phyloP scores from a whole-genome alignment of 2,797 vertebrate species.

The Eospalax fontanierii region DNA sequence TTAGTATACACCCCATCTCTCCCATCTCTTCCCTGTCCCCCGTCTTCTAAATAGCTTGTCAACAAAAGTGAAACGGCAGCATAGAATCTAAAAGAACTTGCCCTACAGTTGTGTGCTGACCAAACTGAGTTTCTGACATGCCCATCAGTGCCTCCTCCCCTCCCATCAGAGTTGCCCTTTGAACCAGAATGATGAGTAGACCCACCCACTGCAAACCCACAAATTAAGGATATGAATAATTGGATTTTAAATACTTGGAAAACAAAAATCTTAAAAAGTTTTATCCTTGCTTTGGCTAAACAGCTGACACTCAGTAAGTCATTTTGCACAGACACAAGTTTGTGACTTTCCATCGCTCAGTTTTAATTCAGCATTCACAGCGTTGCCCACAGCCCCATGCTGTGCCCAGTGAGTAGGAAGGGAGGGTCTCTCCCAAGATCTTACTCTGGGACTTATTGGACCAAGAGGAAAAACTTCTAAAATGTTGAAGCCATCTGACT shows the following conservation, averaged over 20 bases:
- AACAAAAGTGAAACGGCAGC: conserved; percentile 34
- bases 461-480: background rate
- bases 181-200: background rate
- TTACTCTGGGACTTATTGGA: background rate
- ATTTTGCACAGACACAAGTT: conserved; percentile 20
- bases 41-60: conserved; percentile 28
- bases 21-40: background rate
- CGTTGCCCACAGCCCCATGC: background rate
- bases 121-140: conserved; percentile 8
- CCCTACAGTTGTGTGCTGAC: background rate
- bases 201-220: background rate
- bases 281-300: conserved; percentile 49
- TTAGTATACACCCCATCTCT: conserved; percentile 15
- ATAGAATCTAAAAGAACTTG: background rate
- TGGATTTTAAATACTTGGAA: background rate
- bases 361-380: conserved; percentile 36
- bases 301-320: background rate
- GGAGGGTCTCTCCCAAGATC: background rate
- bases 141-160: background rate
- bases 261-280: conserved; percentile 35
- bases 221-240: conserved; percentile 26
- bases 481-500: background rate
- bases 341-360: background rate
- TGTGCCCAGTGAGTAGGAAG: background rate
- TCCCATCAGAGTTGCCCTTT: background rate